Evolutionary conservation across 2,113 vertebrate genomes (phyloP).

Genomic region (Butorides virescens): DNA sequence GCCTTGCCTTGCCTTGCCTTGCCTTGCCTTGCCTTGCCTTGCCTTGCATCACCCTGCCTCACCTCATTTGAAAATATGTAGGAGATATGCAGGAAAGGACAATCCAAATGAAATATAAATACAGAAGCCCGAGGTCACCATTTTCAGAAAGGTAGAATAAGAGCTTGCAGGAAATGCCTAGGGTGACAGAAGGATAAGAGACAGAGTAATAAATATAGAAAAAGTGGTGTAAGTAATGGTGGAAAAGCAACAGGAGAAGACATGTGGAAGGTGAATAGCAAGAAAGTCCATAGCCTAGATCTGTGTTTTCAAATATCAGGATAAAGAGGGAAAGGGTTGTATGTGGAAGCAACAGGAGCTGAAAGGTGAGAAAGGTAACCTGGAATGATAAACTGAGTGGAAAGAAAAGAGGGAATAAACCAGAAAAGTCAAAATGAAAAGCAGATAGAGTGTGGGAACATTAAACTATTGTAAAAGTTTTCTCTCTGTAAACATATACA

Average conservation of each 20-base stretch:
- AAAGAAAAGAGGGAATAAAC: not conserved
- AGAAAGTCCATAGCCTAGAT: not conserved
- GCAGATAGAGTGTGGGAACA: not conserved
- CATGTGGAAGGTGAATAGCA: not conserved
- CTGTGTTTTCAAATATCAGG: not conserved
- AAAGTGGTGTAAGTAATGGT: not conserved
- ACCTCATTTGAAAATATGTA: not conserved
- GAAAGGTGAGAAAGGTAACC: not conserved
- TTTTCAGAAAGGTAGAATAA: not conserved
- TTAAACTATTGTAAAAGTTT: not conserved
- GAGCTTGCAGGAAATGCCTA: not conserved
- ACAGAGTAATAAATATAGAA: not conserved
- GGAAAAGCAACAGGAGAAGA: not conserved
- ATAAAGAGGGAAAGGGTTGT: not conserved
- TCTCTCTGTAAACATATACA: not conserved
- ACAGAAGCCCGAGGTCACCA: not conserved
- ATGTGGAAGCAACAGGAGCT: fast-evolving
- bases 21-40: not conserved
- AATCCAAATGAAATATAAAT: not conserved
- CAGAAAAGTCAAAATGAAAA: not conserved
- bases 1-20: not conserved
- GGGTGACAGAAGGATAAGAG: not conserved
- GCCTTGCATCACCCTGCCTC: not conserved
- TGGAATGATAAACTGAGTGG: not conserved
- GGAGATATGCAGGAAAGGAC: not conserved